These are phyloP conservation scores for Achlya flavicornis DNA, from an alignment of 2,888 invertebrate genomes.

Conservation along the genomic window DNA sequence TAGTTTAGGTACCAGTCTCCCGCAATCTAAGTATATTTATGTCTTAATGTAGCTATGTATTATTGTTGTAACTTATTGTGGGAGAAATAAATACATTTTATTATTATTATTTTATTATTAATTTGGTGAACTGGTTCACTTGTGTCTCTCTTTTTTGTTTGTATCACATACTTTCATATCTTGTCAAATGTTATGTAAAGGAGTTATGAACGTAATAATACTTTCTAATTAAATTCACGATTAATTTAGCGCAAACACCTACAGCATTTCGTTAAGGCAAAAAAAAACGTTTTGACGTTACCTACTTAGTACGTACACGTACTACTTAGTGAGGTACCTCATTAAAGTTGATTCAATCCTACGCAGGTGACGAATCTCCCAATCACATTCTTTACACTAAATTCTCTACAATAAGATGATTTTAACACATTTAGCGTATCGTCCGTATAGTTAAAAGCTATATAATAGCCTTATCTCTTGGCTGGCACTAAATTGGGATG, in stretches of 20 bases:
- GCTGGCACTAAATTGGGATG: constrained; percentile 83
- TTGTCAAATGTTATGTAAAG: constrained; percentile 14
- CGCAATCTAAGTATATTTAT: too few species aligned
- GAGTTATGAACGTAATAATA: constrained; percentile 12
- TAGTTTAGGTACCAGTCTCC: too few species aligned
- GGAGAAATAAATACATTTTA: too few species aligned
- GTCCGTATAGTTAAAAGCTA: constrained; percentile 82
- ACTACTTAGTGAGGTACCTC: background rate
- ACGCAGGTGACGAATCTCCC: constrained; percentile 52
- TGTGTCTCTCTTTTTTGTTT: background rate
- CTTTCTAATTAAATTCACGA: constrained; percentile 14
- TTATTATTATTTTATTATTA: background rate
- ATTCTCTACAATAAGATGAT: constrained; percentile 70
- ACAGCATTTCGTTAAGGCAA: background rate
- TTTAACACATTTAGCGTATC: constrained; percentile 82
- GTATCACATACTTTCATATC: constrained; percentile 12
- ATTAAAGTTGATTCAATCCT: constrained; percentile 26
- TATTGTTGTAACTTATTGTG: too few species aligned
- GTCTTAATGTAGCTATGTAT: too few species aligned
- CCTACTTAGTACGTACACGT: too few species aligned
- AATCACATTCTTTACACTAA: constrained; percentile 51
- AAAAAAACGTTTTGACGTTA: background rate
- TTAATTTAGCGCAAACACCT: constrained; percentile 11
- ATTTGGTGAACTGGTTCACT: background rate
- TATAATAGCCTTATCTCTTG: constrained; percentile 82